Percentiles rank a stretch among this genome's conserved stretches.
These are phyloP conservation scores for Eugnorisma glareosa DNA, from an alignment of 2,888 invertebrate genomes.

Conservation along the genomic window DNA sequence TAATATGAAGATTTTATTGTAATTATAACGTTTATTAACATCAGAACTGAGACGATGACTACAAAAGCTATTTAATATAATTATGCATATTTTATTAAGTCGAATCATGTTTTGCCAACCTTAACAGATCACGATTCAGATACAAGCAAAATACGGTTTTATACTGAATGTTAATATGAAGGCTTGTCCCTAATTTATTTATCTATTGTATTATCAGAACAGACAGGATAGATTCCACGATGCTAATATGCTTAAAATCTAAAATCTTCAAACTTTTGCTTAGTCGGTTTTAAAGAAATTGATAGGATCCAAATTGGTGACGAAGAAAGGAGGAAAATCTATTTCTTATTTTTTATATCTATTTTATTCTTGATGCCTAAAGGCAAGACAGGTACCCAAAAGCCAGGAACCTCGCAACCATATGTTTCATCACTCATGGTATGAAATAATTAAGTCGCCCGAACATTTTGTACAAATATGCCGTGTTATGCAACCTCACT, in stretches of 20 bases:
- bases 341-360: background rate
- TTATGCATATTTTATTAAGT: constrained; percentile 70
- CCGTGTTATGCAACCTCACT: constrained; percentile 42
- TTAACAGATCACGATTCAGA: constrained; percentile 77
- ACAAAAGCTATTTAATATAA: constrained; percentile 47
- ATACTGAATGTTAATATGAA: constrained; percentile 80
- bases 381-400: background rate
- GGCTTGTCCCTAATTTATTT: constrained; percentile 82
- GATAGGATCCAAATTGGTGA: background rate
- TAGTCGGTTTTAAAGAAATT: background rate
- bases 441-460: constrained; percentile 21
- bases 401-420: background rate
- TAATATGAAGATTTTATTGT: background rate
- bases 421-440: background rate
- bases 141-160: constrained; percentile 78
- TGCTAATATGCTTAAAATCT: constrained; percentile 18
- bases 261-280: background rate
- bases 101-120: constrained; percentile 81
- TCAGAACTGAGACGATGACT: constrained; percentile 21
- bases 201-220: constrained; percentile 79
- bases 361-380: background rate
- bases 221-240: constrained; percentile 38
- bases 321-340: background rate
- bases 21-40: constrained; percentile 15
- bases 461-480: constrained; percentile 42